Base-by-base conservation (phyloP, 2,888 invertebrate species). In the Macrophya alboannulata region DNA sequence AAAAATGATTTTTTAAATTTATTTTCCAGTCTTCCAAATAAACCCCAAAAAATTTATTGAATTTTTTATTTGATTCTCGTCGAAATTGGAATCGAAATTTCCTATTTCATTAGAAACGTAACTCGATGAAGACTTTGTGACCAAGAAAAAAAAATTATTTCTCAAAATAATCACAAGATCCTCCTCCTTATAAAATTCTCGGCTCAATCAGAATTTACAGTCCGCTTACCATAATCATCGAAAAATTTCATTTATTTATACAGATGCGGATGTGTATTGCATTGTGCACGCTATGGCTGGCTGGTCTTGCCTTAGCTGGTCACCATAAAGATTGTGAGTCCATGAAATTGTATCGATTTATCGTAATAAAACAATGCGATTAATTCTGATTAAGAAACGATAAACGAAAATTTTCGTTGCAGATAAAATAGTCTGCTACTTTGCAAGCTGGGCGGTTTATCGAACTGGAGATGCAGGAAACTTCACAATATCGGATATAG, bases 381-480 rank as follows among this genome's bases (percentile, higher is more conserved):
- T 45, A 45, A 37, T 68, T 72, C 10, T 21, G 21, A 43, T n/a
- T 45, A 40, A 72, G 12, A 43, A 45, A 25, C 21, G 12, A 15
- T 37, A 17, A 43, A 4, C 8, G 10, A 8, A n/a, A 21, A 72
- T 45, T 72, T 45, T 37, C 37, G 43, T 72, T 72, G 10, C 72
- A 72, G 72, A 21, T 31, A 43, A 43, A 72, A 72, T 43, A 45
- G 40, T 72, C 15, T 72, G 72, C 45, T 72, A 72, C 43, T 72
- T 21, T 45, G 21, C 72, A 40, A 45, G 45, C 12, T 72, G 72
- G 72, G 40, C 72, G 21, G 43, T 17, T 43, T 72, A 72, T 25
- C 40, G 72, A 72, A n/a, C 43, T 21, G 72, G 72, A 4, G 4
- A 43, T 17, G 72, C 8, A 72, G 43, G n/a, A n/a, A n/a, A n/a